phyloP scores from a whole-genome alignment of 2,113 vertebrate species.

The Ivindomyrus marchei region DNA sequence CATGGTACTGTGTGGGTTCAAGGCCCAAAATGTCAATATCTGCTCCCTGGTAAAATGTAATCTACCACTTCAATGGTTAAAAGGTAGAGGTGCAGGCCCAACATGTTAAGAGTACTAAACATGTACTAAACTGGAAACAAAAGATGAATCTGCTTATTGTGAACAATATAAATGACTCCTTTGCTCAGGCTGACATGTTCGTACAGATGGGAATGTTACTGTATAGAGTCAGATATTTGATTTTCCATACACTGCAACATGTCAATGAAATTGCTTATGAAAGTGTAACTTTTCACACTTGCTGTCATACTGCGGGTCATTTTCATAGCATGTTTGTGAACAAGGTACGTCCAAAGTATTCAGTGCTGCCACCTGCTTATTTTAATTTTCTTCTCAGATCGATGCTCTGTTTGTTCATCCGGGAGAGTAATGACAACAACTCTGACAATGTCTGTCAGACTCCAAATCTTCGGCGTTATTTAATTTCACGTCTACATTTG shows the following conservation, averaged over 20 bases:
- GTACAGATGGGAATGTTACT: neutral
- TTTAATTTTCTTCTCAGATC: neutral
- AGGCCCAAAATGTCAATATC: neutral
- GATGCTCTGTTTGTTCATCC: neutral
- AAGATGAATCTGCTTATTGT: neutral
- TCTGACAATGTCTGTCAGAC: neutral
- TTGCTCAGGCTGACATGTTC: neutral
- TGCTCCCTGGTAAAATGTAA: neutral
- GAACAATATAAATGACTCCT: neutral
- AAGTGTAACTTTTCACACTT: neutral
- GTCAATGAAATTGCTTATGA: neutral
- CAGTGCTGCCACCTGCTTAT: neutral
- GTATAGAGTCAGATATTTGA: neutral
- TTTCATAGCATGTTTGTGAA: neutral
- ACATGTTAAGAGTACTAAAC: neutral
- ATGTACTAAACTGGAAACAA: neutral
- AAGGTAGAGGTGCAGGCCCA: neutral
- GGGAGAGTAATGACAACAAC: neutral
- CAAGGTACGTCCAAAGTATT: neutral
- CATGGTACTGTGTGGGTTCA: constrained; percentile 31
- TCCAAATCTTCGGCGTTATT: constrained; percentile 1
- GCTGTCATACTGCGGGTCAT: neutral
- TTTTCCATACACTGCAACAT: neutral
- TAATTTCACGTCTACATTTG: constrained; percentile 21
- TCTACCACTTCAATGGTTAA: neutral